Base-by-base conservation (phyloP, 2,888 invertebrate genomes). In the Sceliomorpha sp. region DNA sequence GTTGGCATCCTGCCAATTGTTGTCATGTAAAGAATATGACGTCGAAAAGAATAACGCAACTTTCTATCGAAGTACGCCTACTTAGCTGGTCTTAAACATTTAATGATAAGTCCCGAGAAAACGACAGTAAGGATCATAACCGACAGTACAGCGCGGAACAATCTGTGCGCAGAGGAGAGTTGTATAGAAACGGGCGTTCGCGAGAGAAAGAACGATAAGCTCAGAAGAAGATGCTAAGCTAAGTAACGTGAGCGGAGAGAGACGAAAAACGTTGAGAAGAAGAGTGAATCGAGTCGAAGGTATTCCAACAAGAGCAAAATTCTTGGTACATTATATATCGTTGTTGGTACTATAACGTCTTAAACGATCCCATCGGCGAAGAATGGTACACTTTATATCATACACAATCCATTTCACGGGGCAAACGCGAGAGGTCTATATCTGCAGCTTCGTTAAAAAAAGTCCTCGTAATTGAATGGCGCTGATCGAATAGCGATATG, bases 231-330 rank as follows among this genome's bases (percentile, higher is more conserved):
- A 60, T 55, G 68, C 40, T 20, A 50, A 34, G n/a, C 40, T 6
- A 34, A 64, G 48, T 42, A 45, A 56, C 45, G 55, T 39, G 47
- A 44, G 20, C 39, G 60, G 63, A 48, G 51, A 59, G 47, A 50
- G 55, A 60, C 32, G 66, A 31, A 56, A 62, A 66, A 59, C 56
- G 29, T 10, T 36, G 69, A 45, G 34, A 40, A 60, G 31, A 59
- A 68, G 68, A 72, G 59, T 36, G 64, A 39, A 51, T 66, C 50
- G 74, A 69, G 73, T 70, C 72, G 70, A 74, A 75, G 80, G 79
- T 71, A 82, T 81, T 77, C 79, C 81, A 81, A 79, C 74, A 76
- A 79, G 77, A 80, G 71, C 74, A 80, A 80, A 77, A 79, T 78
- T 53, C 62, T 50, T 34, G 74, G 66, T 69, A 72, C 68, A 66